Conservation (phyloP, 1,140 invertebrate species). For the Bombus picipes region DNA sequence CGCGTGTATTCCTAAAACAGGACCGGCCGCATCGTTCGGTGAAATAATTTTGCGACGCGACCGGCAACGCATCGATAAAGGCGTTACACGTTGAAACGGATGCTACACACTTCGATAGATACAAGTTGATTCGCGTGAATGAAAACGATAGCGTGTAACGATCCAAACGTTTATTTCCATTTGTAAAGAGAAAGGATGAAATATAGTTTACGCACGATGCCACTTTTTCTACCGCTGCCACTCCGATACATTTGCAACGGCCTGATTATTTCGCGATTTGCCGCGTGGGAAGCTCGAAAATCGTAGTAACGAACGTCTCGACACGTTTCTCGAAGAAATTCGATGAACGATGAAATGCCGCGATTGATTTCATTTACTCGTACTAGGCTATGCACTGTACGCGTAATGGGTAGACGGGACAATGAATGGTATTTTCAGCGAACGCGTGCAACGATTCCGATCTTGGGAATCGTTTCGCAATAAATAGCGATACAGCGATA, state of each 20-base stretch:
- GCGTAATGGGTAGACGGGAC: not conserved
- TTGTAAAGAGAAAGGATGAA: not conserved
- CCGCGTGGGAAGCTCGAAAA: not conserved
- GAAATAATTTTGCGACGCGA: constrained; percentile 23
- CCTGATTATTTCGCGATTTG: not conserved
- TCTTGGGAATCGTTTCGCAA: constrained; percentile 30
- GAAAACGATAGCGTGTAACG: not conserved
- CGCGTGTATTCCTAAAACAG: not conserved
- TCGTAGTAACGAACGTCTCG: not conserved
- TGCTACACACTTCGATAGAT: not conserved
- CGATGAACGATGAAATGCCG: not conserved
- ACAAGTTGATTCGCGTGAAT: not conserved
- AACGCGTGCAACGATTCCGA: not conserved
- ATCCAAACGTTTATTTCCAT: too few relatives aligned
- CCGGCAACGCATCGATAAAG: not conserved
- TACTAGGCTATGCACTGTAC: not conserved
- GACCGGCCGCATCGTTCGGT: not conserved
- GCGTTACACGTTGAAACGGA: not conserved
- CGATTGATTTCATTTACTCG: not conserved
- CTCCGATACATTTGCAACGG: not conserved
- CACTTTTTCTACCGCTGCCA: not conserved
- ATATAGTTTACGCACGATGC: too few relatives aligned
- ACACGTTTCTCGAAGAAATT: too few relatives aligned
- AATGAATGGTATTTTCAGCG: not conserved
- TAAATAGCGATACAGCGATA: constrained; percentile 14